Conservation (phyloP, 2,888 invertebrate species). For the Heliconius erato region DNA sequence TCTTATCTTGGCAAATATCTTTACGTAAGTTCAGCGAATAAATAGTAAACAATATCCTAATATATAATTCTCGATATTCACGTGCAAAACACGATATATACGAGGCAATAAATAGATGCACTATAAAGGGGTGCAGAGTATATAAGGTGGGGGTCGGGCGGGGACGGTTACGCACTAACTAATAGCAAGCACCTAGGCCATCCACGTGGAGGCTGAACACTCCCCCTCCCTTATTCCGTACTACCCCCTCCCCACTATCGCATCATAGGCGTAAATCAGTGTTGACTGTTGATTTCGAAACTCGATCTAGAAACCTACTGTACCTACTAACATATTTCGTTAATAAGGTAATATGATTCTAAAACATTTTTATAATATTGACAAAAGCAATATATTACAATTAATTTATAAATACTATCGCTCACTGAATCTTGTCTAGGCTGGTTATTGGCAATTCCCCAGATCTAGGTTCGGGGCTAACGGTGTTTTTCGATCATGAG, state of each 20-base stretch:
- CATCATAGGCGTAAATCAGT: slow-evolving; percentile 14
- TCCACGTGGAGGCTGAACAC: slow-evolving; percentile 40
- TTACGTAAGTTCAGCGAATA: background rate
- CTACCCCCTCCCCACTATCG: slow-evolving; percentile 38
- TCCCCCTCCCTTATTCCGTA: slow-evolving; percentile 29
- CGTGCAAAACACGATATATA: background rate
- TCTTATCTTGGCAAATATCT: background rate
- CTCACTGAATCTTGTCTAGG: background rate
- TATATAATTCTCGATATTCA: background rate
- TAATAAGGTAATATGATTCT: no score
- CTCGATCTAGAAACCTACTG: background rate
- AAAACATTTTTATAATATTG: no score
- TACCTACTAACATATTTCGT: background rate
- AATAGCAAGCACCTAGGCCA: slow-evolving; percentile 49
- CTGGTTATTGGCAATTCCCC: background rate
- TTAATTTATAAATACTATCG: background rate
- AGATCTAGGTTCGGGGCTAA: background rate
- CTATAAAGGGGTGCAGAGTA: slow-evolving; percentile 36
- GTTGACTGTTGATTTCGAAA: slow-evolving; percentile 16
- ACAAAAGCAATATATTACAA: background rate
- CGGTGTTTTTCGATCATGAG: no score
- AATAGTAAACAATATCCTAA: background rate
- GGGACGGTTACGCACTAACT: slow-evolving; percentile 45
- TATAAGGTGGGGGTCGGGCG: slow-evolving; percentile 39
- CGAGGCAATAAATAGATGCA: slow-evolving; percentile 18